phyloP scores from a whole-genome alignment of 2,113 vertebrate species.

The Cebus imitator region DNA sequence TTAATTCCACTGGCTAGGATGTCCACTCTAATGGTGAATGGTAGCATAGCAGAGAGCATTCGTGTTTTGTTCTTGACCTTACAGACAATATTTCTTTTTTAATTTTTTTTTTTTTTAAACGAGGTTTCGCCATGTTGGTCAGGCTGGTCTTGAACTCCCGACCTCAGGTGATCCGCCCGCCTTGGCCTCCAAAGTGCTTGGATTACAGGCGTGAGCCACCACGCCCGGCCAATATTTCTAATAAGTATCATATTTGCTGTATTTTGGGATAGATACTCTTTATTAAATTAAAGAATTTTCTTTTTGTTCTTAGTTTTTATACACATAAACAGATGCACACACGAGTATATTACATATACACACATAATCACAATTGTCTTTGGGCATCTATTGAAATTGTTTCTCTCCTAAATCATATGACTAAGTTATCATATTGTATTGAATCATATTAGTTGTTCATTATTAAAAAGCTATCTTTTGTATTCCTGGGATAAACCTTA shows the following conservation, averaged over 20 bases:
- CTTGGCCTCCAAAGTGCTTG: too few relatives aligned
- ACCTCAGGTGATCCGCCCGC: too few relatives aligned
- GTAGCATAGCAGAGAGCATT: neutral
- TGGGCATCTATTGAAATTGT: neutral
- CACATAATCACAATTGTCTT: neutral
- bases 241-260: neutral
- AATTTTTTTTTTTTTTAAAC: neutral
- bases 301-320: neutral
- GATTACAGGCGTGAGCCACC: too few relatives aligned
- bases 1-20: neutral
- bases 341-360: neutral
- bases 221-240: neutral
- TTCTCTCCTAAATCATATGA: neutral
- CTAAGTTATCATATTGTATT: neutral
- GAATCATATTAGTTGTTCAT: neutral
- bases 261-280: neutral
- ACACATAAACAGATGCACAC: neutral
- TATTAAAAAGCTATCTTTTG: slow-evolving; percentile 6
- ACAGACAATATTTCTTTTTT: slow-evolving; percentile 6
- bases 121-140: too few relatives aligned
- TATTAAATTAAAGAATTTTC: neutral
- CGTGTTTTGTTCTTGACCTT: neutral
- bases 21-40: neutral
- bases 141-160: too few relatives aligned
- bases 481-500: neutral